phyloP scores from a whole-genome alignment of 2,888 invertebrate genomes.

The Temnothorax unifasciatus region DNA sequence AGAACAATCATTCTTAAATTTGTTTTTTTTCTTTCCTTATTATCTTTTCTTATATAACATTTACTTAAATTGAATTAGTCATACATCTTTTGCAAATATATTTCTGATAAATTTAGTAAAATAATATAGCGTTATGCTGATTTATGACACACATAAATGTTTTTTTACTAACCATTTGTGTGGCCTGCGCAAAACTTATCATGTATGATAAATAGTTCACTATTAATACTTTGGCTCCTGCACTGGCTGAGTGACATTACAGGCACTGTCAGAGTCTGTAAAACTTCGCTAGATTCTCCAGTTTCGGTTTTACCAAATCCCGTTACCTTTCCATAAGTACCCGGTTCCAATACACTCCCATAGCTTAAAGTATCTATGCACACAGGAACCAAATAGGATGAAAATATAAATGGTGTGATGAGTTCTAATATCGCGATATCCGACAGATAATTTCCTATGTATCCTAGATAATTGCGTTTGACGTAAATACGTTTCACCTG shows the following conservation, averaged over 20 bases:
- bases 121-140: not conserved
- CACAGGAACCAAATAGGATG: constrained; percentile 77
- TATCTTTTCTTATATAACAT: constrained; percentile 10
- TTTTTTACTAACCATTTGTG: constrained; percentile 81
- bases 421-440: constrained; percentile 82
- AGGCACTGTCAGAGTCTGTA: constrained; percentile 82
- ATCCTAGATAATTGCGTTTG: too few relatives aligned
- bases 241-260: constrained; percentile 77
- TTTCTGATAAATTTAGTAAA: too few relatives aligned
- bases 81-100: not conserved
- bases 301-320: constrained; percentile 83
- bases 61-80: not conserved
- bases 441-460: constrained; percentile 82
- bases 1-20: not conserved
- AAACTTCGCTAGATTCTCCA: constrained; percentile 77
- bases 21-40: not conserved
- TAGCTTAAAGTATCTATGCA: constrained; percentile 80
- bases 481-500: constrained; percentile 82
- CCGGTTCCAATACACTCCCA: constrained; percentile 74
- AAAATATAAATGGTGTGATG: constrained; percentile 76
- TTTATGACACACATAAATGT: not conserved
- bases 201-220: too few relatives aligned
- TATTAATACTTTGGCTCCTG: too few relatives aligned
- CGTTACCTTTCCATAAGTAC: constrained; percentile 81
- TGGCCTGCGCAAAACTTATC: constrained; percentile 86